Percentiles rank a stretch among this genome's conserved stretches.
These are phyloP conservation scores for Diadegma fenestrale DNA, from an alignment of 2,888 invertebrate genomes.

Conservation along the genomic window DNA sequence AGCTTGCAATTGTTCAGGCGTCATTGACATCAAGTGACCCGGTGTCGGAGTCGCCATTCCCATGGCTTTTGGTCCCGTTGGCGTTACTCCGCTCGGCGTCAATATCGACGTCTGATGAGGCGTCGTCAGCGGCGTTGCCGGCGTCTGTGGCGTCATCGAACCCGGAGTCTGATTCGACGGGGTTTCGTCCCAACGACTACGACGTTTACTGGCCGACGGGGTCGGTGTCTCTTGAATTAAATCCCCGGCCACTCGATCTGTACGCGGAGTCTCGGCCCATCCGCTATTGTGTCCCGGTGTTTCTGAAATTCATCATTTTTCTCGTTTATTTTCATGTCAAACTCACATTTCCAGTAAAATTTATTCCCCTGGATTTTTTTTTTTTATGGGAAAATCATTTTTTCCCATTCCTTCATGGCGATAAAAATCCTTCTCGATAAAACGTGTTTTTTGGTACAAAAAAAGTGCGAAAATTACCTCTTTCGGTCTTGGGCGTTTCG, in stretches of 20 bases:
- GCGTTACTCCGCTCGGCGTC: constrained; percentile 88
- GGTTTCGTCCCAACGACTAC: constrained; percentile 99
- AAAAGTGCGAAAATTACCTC: constrained; percentile 86
- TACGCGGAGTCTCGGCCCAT: constrained; percentile 99
- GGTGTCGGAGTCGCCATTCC: constrained; percentile 99
- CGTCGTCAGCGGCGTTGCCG: constrained; percentile 91
- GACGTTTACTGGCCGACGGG: constrained; percentile 96
- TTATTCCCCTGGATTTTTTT: not conserved
- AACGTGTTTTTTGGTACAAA: not conserved
- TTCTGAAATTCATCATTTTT: constrained; percentile 85
- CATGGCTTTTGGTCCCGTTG: constrained; percentile 98
- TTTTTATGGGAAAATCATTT: too few relatives aligned
- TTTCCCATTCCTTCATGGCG: too few relatives aligned
- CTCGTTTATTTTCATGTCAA: not conserved
- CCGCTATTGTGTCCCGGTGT: constrained; percentile 98
- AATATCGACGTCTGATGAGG: constrained; percentile 90
- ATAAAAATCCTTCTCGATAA: too few relatives aligned
- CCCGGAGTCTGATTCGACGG: constrained; percentile 91
- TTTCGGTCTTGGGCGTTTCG: constrained; percentile 98
- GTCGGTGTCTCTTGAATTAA: constrained; percentile 96
- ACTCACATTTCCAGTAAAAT: not conserved
- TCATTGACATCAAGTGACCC: constrained; percentile 98
- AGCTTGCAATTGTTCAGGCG: constrained; percentile 99
- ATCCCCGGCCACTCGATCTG: constrained; percentile 93
- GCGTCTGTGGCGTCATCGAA: constrained; percentile 90